Evolutionary conservation across 2,113 vertebrate genomes (phyloP).

Genomic region (Upupa epops): DNA sequence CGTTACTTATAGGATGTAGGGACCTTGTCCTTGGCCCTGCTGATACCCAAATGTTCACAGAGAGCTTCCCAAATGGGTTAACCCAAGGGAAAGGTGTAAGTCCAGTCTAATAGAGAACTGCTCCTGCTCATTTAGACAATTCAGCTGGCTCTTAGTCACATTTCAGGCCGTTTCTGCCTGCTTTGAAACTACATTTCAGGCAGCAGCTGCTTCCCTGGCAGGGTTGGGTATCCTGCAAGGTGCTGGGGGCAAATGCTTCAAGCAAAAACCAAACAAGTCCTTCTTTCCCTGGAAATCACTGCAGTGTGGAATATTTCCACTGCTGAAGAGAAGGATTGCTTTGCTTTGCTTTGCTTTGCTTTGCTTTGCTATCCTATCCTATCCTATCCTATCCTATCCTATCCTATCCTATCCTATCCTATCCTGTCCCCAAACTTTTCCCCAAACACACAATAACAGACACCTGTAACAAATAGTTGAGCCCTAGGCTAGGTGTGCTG

Average conservation of each 20-base stretch:
- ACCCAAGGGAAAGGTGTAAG: not conserved
- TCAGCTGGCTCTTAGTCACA: not conserved
- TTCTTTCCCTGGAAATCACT: not conserved
- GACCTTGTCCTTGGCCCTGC: not conserved
- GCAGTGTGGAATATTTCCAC: not conserved
- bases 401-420: too few relatives aligned
- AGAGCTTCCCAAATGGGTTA: not conserved
- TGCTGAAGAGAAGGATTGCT: not conserved
- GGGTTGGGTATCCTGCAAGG: not conserved
- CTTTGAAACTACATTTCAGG: not conserved
- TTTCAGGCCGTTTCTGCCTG: not conserved
- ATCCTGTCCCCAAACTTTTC: not conserved
- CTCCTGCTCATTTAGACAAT: not conserved
- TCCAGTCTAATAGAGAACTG: not conserved
- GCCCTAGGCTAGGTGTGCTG: not conserved
- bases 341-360: too few relatives aligned
- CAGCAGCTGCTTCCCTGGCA: not conserved
- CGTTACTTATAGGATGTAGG: accelerated
- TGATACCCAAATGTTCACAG: not conserved
- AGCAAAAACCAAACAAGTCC: not conserved
- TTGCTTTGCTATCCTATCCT: too few relatives aligned
- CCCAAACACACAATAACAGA: not conserved
- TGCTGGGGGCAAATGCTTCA: not conserved
- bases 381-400: too few relatives aligned
- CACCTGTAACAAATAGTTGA: not conserved